Percentiles rank a stretch among this genome's conserved stretches.
These are phyloP conservation scores for Telmatherina bonti DNA, from an alignment of 2,797 vertebrate genomes.

Conservation along the genomic window DNA sequence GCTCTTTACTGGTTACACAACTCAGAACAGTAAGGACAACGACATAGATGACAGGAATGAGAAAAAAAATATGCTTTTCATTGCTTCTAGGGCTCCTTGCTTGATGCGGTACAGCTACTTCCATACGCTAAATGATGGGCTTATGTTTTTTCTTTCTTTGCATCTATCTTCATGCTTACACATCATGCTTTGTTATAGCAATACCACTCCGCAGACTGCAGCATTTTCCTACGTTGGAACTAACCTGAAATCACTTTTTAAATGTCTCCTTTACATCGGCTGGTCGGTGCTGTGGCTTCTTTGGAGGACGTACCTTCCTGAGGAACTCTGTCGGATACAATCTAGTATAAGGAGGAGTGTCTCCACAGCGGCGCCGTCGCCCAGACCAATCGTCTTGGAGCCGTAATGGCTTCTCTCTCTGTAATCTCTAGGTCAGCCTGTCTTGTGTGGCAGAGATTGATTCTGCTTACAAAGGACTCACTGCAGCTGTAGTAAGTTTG, in stretches of 20 bases:
- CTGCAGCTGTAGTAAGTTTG: constrained; percentile 70
- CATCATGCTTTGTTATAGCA: too few species aligned
- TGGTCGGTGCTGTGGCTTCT: neutral
- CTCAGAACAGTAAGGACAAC: too few species aligned
- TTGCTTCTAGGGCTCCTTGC: too few species aligned
- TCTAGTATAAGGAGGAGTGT: constrained; percentile 25
- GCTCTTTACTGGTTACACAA: too few species aligned
- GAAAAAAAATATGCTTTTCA: too few species aligned
- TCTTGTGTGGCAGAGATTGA: constrained; percentile 54
- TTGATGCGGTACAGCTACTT: too few species aligned
- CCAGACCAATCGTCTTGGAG: constrained; percentile 54
- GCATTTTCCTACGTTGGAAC: neutral
- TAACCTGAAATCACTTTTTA: constrained; percentile 1
- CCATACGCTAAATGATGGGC: too few species aligned
- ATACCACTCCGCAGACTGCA: neutral
- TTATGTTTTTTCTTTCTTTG: too few species aligned
- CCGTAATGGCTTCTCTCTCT: constrained; percentile 46
- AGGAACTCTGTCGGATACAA: constrained; percentile 14
- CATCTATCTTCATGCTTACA: too few species aligned
- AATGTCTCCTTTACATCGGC: neutral
- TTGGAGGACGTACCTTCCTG: constrained; percentile 10
- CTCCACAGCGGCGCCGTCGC: constrained; percentile 26
- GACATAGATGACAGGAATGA: too few species aligned
- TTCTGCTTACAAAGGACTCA: constrained; percentile 66
- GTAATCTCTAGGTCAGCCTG: constrained; percentile 42